Base-by-base conservation (phyloP, 2,113 vertebrate species). In the Hypanus sabinus region DNA sequence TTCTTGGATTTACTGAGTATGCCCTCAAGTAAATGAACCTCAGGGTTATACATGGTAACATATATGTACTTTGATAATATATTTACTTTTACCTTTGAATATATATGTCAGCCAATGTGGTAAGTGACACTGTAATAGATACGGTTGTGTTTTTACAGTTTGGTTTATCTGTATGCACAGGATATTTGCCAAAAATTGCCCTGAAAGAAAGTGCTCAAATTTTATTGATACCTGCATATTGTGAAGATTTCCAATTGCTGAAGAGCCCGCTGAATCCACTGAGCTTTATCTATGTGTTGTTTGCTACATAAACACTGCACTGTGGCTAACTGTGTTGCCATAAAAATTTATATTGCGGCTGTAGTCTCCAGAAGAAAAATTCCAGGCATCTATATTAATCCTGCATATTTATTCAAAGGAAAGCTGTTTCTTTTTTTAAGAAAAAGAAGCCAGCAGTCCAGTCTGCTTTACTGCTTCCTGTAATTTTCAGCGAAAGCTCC, bases 341-440 rank as follows among this genome's bases (percentile, higher is more conserved):
- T 93, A 75, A 93, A 73, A 73, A 93, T 68, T 93, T 93, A 93
- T 73, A 93, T 73, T 73, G 70, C 57, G 12, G 65, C 70, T 93
- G 33, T 14, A 55, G 70, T 30, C 91, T 73, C 70, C 91, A 93
- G 91, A 33, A 93, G 70, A 36, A 71, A 73, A 93, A 73, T 93
- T 71, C 68, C 91, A 93, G 85, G 85, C 85, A 90, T 90, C 60
- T 20, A 65, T 68, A 68, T 90, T 90, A 90, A 90, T 60, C 60
- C 60, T 65, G 60, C 33, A 65, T n/a, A 90, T 33, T 88, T 65
- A 90, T 90, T 65, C 85, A 68, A 33, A 60, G 11, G 30, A n/a
- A 36, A 62, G 30, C 85, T 90, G 60, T 33, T 88, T 33, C 16
- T 65, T 68, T 90, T 90, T 36, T 60, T 88, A 24, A 7, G 22